phyloP scores from a whole-genome alignment of 2,113 vertebrate genomes.

The Megatriorchis doriae region DNA sequence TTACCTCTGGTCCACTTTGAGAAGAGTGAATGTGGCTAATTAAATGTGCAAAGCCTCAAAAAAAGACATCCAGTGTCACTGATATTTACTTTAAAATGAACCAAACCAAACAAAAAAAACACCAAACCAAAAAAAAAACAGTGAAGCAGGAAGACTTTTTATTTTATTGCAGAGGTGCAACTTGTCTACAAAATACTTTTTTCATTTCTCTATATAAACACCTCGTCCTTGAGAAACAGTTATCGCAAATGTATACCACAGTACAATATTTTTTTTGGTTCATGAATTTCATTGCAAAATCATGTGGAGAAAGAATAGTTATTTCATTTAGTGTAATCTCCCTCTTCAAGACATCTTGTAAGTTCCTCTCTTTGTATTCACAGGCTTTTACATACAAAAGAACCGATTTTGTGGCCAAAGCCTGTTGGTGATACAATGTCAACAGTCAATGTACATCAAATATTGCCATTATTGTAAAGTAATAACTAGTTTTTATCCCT shows the following conservation, averaged over 20 bases:
- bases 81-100: not conserved
- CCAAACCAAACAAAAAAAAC: not conserved
- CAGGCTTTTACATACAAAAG: not conserved
- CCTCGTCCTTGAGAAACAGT: not conserved
- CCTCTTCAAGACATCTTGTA: not conserved
- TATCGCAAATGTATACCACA: not conserved
- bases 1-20: not conserved
- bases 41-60: not conserved
- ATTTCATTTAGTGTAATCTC: not conserved
- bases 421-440: not conserved
- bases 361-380: not conserved
- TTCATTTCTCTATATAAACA: not conserved
- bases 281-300: not conserved
- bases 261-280: not conserved
- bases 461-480: not conserved
- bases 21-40: not conserved
- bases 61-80: not conserved
- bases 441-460: not conserved
- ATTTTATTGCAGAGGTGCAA: not conserved
- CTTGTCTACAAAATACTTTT: not conserved
- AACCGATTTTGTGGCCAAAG: not conserved
- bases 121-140: not conserved
- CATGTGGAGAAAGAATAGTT: not conserved
- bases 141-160: not conserved
- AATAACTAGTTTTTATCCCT: not conserved